phyloP scores from a whole-genome alignment of 2,888 invertebrate species.

The Augochlorella aurata region DNA sequence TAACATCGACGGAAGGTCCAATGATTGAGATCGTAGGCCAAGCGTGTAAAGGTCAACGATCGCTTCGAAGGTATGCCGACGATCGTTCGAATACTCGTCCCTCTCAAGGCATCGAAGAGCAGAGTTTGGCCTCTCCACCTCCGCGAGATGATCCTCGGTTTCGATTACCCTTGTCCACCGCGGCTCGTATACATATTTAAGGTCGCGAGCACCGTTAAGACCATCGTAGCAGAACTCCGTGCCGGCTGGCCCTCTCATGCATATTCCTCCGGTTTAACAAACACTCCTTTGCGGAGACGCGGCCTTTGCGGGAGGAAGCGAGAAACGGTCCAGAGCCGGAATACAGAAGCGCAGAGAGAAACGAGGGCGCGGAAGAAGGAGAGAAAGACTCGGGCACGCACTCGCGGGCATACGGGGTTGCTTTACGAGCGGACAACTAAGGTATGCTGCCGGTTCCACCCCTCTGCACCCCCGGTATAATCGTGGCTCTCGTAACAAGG shows the following conservation, averaged over 20 bases:
- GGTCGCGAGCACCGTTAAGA: conserved; percentile 76
- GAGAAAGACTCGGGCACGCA: conserved; percentile 65
- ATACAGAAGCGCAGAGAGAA: conserved; percentile 46
- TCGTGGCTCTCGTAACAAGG: conserved; percentile 72
- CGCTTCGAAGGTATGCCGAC: not conserved
- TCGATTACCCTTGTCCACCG: conserved; percentile 44
- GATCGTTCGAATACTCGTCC: not conserved
- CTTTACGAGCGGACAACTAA: conserved; percentile 82
- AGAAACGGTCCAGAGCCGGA: conserved; percentile 51
- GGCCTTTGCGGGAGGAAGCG: conserved; percentile 45
- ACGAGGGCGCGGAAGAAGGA: conserved; percentile 41
- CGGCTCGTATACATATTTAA: conserved; percentile 71
- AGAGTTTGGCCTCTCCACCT: not conserved
- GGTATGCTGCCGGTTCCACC: conserved; percentile 78
- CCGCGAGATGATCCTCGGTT: conserved; percentile 19
- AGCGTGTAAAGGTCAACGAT: not conserved
- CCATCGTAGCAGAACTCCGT: conserved; percentile 77
- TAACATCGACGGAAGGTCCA: too few relatives aligned
- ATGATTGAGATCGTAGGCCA: not conserved
- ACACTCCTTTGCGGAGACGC: conserved; percentile 66
- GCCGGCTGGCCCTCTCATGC: conserved; percentile 76
- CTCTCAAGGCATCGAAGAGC: not conserved
- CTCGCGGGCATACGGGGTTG: conserved; percentile 80
- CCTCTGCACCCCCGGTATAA: conserved; percentile 59
- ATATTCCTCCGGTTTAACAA: conserved; percentile 78